A percentile compares a stretch with the other conserved stretches of the same genome.
These are phyloP conservation scores for Zootermopsis nevadensis DNA, from an alignment of 2,888 invertebrate species.

Conservation along the genomic window DNA sequence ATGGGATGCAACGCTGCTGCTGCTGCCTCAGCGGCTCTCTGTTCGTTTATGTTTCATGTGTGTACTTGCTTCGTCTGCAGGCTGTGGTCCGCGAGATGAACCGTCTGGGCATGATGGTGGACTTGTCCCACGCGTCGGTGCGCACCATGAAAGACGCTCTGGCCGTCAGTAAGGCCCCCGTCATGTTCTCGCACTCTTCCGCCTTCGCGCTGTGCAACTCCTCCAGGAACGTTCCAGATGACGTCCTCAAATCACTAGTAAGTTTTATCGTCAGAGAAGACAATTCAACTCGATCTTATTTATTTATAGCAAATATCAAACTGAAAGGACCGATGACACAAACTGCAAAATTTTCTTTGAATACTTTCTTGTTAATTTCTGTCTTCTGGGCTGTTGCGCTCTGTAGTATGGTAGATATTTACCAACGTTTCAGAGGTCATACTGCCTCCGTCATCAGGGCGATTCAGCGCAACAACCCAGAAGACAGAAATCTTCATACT, in stretches of 20 bases:
- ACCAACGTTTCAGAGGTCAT: too few species aligned
- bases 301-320: too few species aligned
- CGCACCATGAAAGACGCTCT: slow-evolving; percentile 73
- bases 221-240: slow-evolving; percentile 71
- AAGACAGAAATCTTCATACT: too few species aligned
- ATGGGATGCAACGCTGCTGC: too few species aligned
- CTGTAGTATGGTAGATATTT: too few species aligned
- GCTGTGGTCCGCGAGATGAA: slow-evolving; percentile 75
- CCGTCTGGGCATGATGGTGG: slow-evolving; percentile 76
- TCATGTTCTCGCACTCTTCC: slow-evolving; percentile 74
- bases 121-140: slow-evolving; percentile 73
- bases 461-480: too few species aligned
- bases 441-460: too few species aligned
- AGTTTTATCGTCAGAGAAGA: slow-evolving; percentile 55
- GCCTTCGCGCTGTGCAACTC: slow-evolving; percentile 72
- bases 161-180: slow-evolving; percentile 71
- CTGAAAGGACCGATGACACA: too few species aligned
- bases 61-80: slow-evolving; percentile 58
- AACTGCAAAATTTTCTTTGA: too few species aligned
- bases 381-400: too few species aligned
- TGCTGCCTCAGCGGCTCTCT: too few species aligned
- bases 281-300: background rate
- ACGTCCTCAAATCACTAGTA: slow-evolving; percentile 70
- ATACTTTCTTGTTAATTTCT: too few species aligned
- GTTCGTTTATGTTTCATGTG: background rate